phyloP scores from a whole-genome alignment of 1,140 invertebrate species.

The Cherax quadricarinatus region DNA sequence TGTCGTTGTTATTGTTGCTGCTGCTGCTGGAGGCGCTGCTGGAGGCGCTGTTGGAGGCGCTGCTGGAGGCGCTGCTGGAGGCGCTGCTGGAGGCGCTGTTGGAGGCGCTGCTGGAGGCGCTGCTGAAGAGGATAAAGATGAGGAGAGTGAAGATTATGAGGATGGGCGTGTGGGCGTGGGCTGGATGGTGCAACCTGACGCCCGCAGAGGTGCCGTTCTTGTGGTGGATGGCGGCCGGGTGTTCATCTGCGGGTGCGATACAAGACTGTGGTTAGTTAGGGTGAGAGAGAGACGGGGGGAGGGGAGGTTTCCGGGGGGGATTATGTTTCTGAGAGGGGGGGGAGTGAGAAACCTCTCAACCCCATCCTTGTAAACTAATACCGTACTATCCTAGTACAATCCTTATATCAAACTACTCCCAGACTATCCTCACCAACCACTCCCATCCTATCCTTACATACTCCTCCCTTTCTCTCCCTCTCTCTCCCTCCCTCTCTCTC shows the following conservation, averaged over 20 bases:
- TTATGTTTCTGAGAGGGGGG: background rate
- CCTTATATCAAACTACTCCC: no score
- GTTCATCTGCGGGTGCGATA: constrained; percentile 48
- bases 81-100: background rate
- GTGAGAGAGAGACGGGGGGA: background rate
- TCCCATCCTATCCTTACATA: no score
- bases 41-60: no score
- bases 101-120: background rate
- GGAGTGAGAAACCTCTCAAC: no score
- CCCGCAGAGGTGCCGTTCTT: constrained; percentile 77
- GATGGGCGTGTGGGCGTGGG: background rate
- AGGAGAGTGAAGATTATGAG: constrained; percentile 4
- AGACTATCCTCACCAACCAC: no score
- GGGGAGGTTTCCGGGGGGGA: no score
- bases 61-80: no score
- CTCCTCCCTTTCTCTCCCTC: no score
- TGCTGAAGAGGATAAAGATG: no score
- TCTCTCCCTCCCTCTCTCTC: no score
- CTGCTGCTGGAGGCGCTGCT: background rate
- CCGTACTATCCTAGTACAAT: no score
- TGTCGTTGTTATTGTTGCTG: background rate
- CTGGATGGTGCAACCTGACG: constrained; percentile 40
- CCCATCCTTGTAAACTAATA: no score
- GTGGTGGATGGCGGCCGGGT: constrained; percentile 71
- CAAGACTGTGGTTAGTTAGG: background rate